A percentile compares a stretch with the other conserved stretches of the same genome.
These are phyloP conservation scores for Clanis bilineata DNA, from an alignment of 2,888 invertebrate species.

Conservation along the genomic window DNA sequence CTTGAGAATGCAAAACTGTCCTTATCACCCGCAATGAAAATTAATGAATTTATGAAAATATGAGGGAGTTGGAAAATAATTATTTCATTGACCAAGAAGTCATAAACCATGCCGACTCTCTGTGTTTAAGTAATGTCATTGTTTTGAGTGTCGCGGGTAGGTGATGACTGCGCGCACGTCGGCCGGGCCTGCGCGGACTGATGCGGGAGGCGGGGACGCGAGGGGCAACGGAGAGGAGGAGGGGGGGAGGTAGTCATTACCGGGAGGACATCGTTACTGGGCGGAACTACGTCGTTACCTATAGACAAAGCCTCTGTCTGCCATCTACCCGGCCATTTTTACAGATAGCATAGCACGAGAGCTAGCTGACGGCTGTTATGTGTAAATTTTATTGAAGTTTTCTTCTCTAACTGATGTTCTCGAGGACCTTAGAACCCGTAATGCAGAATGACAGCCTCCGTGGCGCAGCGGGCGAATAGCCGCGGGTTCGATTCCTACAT, in stretches of 20 bases:
- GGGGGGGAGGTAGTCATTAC: conserved; percentile 53
- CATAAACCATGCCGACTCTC: background rate
- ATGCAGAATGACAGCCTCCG: no score
- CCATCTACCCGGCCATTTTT: conserved; percentile 68
- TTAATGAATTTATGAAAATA: no score
- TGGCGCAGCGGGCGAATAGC: no score
- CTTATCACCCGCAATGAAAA: no score
- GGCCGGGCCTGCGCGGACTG: conserved; percentile 13
- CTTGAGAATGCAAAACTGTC: no score
- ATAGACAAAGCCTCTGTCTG: conserved; percentile 62
- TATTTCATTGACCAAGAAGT: background rate
- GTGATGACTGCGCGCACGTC: conserved; percentile 6
- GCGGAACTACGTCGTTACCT: conserved; percentile 71
- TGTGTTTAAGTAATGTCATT: conserved; percentile 53
- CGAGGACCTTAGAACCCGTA: no score
- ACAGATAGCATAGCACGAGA: conserved; percentile 34
- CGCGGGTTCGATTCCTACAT: no score
- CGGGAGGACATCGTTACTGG: conserved; percentile 67
- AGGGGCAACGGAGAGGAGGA: background rate
- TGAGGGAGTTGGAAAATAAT: no score
- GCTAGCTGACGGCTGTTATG: conserved; percentile 17
- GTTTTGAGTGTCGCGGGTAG: conserved; percentile 31
- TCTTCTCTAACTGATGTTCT: no score
- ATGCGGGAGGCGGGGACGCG: conserved; percentile 17
- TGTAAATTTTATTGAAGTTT: background rate